Evolutionary conservation across 2,888 invertebrate species (phyloP).

Genomic region (Rhorus exstirpatorius): DNA sequence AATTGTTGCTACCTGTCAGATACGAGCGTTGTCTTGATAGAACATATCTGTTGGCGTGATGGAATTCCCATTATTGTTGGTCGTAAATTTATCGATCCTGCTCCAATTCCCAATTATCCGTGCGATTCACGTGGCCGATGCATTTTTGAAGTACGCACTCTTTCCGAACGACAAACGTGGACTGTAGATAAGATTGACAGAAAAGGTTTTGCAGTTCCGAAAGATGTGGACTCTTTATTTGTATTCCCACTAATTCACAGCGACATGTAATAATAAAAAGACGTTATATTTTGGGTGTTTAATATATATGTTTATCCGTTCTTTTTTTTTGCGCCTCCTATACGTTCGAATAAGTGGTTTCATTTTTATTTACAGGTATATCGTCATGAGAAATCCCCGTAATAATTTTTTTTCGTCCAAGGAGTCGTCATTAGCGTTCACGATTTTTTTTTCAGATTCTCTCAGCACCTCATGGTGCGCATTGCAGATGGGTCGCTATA

Average conservation of each 20-base stretch:
- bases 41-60: conserved; percentile 8
- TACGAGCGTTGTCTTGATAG: conserved; percentile 26
- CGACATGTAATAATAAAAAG: not conserved
- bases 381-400: too few species aligned
- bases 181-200: conserved; percentile 26
- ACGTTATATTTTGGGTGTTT: too few species aligned
- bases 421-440: too few species aligned
- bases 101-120: conserved; percentile 3
- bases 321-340: too few species aligned
- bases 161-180: conserved; percentile 45
- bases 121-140: conserved; percentile 1
- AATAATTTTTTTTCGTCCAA: too few species aligned
- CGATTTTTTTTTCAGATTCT: too few species aligned
- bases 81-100: conserved; percentile 22
- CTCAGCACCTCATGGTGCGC: too few species aligned
- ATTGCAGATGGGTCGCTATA: too few species aligned
- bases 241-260: conserved; percentile 40
- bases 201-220: conserved; percentile 39
- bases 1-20: conserved; percentile 29
- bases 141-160: not conserved
- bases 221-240: conserved; percentile 12
- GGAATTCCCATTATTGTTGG: conserved; percentile 27
- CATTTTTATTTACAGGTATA: too few species aligned
- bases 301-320: too few species aligned
- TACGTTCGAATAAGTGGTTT: too few species aligned